These are phyloP conservation scores for Gymnocephalus cernua DNA, from an alignment of 2,113 vertebrate species.

Conservation along the genomic window DNA sequence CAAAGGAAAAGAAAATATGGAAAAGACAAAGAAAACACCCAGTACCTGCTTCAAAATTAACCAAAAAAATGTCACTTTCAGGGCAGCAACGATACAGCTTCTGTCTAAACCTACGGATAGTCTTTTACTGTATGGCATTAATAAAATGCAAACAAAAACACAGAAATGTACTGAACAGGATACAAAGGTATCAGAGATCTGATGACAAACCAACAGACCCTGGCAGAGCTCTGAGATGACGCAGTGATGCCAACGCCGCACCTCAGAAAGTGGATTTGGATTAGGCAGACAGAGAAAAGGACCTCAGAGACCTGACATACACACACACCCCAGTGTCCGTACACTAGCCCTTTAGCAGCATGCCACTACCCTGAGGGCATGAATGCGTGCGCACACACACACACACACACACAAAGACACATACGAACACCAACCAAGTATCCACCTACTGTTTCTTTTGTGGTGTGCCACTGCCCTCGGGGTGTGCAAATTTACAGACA, in stretches of 20 bases:
- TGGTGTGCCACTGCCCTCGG: constrained; percentile 72
- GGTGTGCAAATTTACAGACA: constrained; percentile 46
- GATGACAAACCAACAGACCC: constrained; percentile 42
- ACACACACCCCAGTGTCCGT: constrained; percentile 65
- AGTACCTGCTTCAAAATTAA: neutral
- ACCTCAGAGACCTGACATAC: constrained; percentile 77
- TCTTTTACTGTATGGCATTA: constrained; percentile 14
- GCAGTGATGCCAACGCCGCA: constrained; percentile 64
- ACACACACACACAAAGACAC: constrained; percentile 42
- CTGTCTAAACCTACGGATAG: neutral
- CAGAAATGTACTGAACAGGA: constrained; percentile 30
- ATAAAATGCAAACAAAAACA: constrained; percentile 44
- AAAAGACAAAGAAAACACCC: neutral
- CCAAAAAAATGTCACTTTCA: neutral
- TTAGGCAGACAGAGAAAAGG: constrained; percentile 64
- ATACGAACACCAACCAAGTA: constrained; percentile 63
- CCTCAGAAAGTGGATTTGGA: constrained; percentile 76
- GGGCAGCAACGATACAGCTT: neutral
- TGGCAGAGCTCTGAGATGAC: constrained; percentile 58
- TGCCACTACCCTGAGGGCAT: constrained; percentile 79
- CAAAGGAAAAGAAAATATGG: neutral
- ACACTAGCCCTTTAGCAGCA: constrained; percentile 70
- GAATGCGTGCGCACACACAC: constrained; percentile 33
- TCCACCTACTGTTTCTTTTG: constrained; percentile 74
- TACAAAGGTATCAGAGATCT: constrained; percentile 60